Conservation (phyloP, 2,797 vertebrate species). For the Ciconia nigra region DNA sequence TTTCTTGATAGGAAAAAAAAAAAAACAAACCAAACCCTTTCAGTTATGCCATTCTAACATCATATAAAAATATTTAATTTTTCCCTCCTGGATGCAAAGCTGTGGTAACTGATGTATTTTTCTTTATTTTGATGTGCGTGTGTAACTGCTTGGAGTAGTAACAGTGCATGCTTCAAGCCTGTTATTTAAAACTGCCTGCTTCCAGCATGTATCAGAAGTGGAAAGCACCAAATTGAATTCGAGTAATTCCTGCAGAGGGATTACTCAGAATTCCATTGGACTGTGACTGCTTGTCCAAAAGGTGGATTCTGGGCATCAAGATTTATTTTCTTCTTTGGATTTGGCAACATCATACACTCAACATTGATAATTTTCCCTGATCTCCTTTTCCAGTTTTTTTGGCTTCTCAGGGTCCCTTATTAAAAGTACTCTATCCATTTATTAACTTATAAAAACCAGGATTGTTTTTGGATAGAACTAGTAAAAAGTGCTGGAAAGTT, state of each 20-base stretch:
- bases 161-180: background rate
- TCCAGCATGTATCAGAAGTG: background rate
- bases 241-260: conserved; percentile 19
- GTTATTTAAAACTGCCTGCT: background rate
- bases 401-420: background rate
- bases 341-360: background rate
- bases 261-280: conserved; percentile 9
- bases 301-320: background rate
- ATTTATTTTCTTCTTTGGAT: conserved; percentile 32
- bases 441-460: conserved; percentile 65
- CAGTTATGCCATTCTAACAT: background rate
- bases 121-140: background rate
- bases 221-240: conserved; percentile 34
- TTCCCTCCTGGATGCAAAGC: background rate
- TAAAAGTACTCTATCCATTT: conserved; percentile 44
- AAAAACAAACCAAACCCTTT: background rate
- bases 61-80: background rate
- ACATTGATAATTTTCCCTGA: conserved; percentile 10
- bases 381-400: background rate
- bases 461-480: conserved; percentile 47
- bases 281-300: background rate
- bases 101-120: background rate
- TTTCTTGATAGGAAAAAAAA: background rate
- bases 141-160: background rate
- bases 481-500: conserved; percentile 53